Conservation (phyloP, 2,797 vertebrate species). For the Manis pentadactyla region DNA sequence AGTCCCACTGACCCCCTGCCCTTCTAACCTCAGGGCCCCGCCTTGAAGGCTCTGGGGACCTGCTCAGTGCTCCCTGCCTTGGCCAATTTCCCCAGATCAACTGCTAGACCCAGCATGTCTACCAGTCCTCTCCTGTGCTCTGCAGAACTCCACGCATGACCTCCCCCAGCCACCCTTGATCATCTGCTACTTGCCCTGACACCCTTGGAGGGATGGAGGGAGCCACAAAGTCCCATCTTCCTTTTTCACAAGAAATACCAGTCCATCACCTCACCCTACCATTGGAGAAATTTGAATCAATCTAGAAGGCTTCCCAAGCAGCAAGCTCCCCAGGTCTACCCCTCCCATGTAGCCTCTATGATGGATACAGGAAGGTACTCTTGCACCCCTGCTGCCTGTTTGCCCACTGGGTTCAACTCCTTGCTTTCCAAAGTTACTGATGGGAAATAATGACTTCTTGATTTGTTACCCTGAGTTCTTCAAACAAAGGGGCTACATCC, state of each 20-base stretch:
- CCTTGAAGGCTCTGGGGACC: background rate
- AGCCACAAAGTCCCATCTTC: background rate
- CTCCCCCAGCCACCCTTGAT: background rate
- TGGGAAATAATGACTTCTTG: background rate
- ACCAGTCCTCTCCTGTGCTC: background rate
- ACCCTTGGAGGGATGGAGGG: background rate
- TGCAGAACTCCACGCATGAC: background rate
- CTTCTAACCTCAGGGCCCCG: background rate
- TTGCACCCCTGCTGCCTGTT: background rate
- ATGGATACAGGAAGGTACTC: background rate
- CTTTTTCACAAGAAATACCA: background rate
- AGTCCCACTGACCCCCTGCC: background rate
- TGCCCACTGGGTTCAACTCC: background rate
- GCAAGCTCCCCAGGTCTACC: background rate
- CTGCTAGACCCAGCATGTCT: background rate
- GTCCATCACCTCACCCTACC: background rate
- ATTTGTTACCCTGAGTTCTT: slow-evolving; percentile 53
- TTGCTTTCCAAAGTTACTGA: background rate
- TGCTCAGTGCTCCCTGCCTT: background rate
- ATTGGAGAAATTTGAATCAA: background rate
- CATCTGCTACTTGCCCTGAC: background rate
- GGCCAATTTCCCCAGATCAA: background rate
- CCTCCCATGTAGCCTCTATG: background rate
- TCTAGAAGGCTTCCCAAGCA: background rate
- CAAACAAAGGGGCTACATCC: slow-evolving; percentile 4